Conservation (phyloP, 2,888 invertebrate species). For the Polyommatus icarus region DNA sequence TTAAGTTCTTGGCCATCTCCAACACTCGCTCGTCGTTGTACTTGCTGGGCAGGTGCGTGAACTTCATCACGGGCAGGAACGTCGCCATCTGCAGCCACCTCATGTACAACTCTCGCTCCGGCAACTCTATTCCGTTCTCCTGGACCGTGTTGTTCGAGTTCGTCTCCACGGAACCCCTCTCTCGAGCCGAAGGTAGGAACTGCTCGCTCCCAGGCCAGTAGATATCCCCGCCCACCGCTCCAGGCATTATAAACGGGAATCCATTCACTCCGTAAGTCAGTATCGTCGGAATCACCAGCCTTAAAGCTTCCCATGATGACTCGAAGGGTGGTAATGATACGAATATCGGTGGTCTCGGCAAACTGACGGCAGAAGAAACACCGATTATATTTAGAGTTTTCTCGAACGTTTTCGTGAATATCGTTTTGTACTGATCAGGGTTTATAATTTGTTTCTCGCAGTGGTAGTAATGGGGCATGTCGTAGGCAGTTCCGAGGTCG, state of each 20-base stretch:
- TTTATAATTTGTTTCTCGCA: constrained; percentile 86
- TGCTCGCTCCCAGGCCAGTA: constrained; percentile 82
- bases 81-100: constrained; percentile 95
- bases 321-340: constrained; percentile 91
- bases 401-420: constrained; percentile 84
- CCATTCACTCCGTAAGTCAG: constrained; percentile 94
- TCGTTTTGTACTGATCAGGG: constrained; percentile 90
- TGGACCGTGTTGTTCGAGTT: constrained; percentile 56
- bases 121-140: constrained; percentile 77
- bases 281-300: constrained; percentile 91
- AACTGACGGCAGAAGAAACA: constrained; percentile 89
- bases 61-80: constrained; percentile 95
- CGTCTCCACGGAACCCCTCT: constrained; percentile 64
- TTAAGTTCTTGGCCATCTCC: constrained; percentile 88
- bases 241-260: constrained; percentile 95
- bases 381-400: constrained; percentile 86
- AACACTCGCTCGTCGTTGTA: constrained; percentile 89
- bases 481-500: constrained; percentile 90
- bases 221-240: constrained; percentile 95
- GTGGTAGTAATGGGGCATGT: constrained; percentile 92
- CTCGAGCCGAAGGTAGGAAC: constrained; percentile 68
- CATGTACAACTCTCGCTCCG: constrained; percentile 91
- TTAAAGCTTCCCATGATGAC: constrained; percentile 92
- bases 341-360: constrained; percentile 92
- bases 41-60: constrained; percentile 93